Conservation (phyloP, 1,140 invertebrate species). For the Drepana arcuata region DNA sequence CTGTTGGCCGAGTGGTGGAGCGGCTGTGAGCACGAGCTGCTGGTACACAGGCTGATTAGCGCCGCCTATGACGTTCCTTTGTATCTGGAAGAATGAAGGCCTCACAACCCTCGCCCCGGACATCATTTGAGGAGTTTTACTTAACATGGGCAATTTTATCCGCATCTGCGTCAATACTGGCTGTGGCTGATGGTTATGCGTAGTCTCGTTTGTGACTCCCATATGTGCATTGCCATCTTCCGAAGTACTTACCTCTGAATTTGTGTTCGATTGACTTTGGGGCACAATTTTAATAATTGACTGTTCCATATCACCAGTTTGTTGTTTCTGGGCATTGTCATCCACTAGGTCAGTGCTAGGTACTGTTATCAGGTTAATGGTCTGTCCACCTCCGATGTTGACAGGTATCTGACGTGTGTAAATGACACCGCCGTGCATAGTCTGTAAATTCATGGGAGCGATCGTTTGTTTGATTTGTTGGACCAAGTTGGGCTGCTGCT, state of each 20-base stretch:
- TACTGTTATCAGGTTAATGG: conserved; percentile 74
- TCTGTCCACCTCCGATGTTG: conserved; percentile 70
- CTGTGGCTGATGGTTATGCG: conserved; percentile 38
- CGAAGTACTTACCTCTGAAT: conserved; percentile 27
- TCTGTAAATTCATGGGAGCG: conserved; percentile 67
- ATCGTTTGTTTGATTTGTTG: conserved; percentile 66
- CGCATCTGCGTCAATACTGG: conserved; percentile 70
- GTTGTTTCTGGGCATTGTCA: conserved; percentile 48
- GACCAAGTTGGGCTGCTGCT: conserved; percentile 46
- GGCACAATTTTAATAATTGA: conserved; percentile 66
- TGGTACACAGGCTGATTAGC: conserved; percentile 67
- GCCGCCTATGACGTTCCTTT: conserved; percentile 72
- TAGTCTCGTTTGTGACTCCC: conserved; percentile 25
- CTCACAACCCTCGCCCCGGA: conserved; percentile 70
- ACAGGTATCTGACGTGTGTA: conserved; percentile 75
- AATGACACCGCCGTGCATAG: conserved; percentile 74
- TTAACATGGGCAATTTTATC: conserved; percentile 69
- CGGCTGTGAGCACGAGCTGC: conserved; percentile 62
- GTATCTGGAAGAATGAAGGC: conserved; percentile 74
- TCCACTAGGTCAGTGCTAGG: conserved; percentile 61
- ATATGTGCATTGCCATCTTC: conserved; percentile 43
- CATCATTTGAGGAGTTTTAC: conserved; percentile 60
- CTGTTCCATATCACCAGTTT: conserved; percentile 35
- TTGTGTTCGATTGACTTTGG: conserved; percentile 32
- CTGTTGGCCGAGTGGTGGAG: conserved; percentile 57